These are phyloP conservation scores for Netelia inedita DNA, from an alignment of 2,888 invertebrate species.

Conservation along the genomic window DNA sequence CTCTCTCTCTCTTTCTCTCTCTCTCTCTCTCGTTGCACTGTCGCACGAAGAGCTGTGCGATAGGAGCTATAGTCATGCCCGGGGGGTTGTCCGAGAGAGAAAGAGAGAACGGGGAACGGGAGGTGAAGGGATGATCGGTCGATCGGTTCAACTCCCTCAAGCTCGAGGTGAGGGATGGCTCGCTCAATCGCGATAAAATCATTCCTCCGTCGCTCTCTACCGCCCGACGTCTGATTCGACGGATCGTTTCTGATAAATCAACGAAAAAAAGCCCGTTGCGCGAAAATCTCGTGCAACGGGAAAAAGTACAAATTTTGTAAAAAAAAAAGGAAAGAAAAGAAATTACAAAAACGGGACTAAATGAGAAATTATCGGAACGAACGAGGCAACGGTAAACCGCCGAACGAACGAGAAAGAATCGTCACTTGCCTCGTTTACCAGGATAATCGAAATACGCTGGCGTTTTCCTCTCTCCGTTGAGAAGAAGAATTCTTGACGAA, in stretches of 20 bases:
- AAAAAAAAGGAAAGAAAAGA: constrained; percentile 26
- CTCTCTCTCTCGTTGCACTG: constrained; percentile 57
- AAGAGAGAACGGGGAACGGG: constrained; percentile 24
- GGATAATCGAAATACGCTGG: constrained; percentile 30
- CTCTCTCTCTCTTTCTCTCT: constrained; percentile 23
- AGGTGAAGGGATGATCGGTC: constrained; percentile 28
- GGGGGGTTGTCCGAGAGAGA: constrained; percentile 3
- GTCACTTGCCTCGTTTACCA: constrained; percentile 43
- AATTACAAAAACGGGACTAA: neutral
- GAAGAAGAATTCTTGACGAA: constrained; percentile 27
- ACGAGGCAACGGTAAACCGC: neutral
- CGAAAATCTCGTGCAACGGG: constrained; percentile 14
- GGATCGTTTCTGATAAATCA: constrained; percentile 67
- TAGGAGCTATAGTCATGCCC: constrained; percentile 15
- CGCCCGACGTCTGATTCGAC: constrained; percentile 53
- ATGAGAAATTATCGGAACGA: constrained; percentile 19
- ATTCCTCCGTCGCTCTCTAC: constrained; percentile 67
- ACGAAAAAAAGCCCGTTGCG: constrained; percentile 41
- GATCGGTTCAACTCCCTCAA: constrained; percentile 61
- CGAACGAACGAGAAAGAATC: constrained; percentile 27
- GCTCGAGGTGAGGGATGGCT: constrained; percentile 76
- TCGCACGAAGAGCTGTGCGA: constrained; percentile 38
- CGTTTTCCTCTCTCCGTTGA: constrained; percentile 6
- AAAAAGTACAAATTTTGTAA: constrained; percentile 28
- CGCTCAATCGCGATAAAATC: constrained; percentile 80